Base-by-base conservation (phyloP, 2,113 vertebrate species). In the Grallaria varia region DNA sequence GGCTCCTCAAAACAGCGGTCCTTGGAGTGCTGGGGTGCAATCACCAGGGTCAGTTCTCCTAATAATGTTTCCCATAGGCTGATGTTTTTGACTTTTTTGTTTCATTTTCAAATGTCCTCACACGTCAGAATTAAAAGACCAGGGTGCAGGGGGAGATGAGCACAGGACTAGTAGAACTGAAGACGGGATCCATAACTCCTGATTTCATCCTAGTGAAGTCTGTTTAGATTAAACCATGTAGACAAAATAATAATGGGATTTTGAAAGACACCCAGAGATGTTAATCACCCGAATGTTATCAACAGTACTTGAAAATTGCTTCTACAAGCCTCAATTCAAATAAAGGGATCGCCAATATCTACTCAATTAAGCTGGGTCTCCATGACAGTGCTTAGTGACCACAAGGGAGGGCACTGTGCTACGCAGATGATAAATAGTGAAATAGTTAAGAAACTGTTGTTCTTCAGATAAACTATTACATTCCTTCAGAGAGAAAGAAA, bases 301-400 rank as follows among this genome's bases (percentile, higher is more conserved):
- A 74, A 23, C 39, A 39, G 33, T 77, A 25, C 64, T 92, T 71
- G 42, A 62, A n/a, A 93, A 92, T 81, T 63, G 28, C 45, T 92
- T 93, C 56, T 44, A 37, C 15, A 14, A 75, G 42, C 17, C 60
- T 86, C 39, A 63, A 2, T 67, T 84, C 27, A 64, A 80, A 86
- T 75, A 92, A 87, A 82, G 63, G 47, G 49, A 55, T 64, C 5
- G 3, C 89, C 95, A 68, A 91, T 95, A 87, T 52, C 52, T 81
- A 67, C 50, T 88, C 83, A 87, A 44, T 92, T 93, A 92, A 90
- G 31, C n/a, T 67, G 49, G 55, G 39, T 92, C 73, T 84, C 83
- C 1, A 15, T 87, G 83, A 60, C 39, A 25, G 33, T 55, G 28
- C 52, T 52, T 92, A 37, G 87, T 95, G 95, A 92, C 86, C 62